Conservation (phyloP, 2,888 invertebrate genomes). For the Netelia inedita region DNA sequence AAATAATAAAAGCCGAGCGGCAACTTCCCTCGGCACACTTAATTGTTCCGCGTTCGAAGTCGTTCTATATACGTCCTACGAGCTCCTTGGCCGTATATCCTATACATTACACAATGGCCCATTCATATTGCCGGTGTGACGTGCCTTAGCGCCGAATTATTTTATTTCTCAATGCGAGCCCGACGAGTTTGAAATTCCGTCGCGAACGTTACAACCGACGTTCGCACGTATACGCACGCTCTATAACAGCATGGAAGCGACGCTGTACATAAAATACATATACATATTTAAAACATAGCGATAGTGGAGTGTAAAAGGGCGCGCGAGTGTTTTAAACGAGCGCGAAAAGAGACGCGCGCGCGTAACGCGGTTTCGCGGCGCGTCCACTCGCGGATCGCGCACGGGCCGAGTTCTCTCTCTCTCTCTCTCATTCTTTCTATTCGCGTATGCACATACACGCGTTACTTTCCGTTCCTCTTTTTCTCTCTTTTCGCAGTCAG, state of each 20-base stretch:
- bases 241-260: conserved; percentile 12
- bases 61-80: background rate
- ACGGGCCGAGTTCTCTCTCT: conserved; percentile 50
- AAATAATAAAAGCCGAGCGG: background rate
- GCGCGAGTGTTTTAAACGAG: conserved; percentile 58
- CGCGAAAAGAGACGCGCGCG: conserved; percentile 62
- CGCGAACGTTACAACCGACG: conserved; percentile 29
- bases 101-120: conserved; percentile 24
- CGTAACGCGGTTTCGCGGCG: conserved; percentile 58
- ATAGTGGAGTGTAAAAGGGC: conserved; percentile 55
- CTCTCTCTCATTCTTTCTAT: conserved; percentile 23
- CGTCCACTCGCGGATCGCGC: conserved; percentile 57
- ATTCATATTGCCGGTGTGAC: conserved; percentile 45
- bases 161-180: conserved; percentile 43
- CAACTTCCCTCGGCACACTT: conserved; percentile 1
- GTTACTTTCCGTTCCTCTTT: conserved; percentile 31
- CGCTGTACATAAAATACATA: conserved; percentile 17
- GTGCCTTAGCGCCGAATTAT: conserved; percentile 58
- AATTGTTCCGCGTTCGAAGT: conserved; percentile 26
- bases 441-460: conserved; percentile 10
- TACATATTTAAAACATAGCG: conserved; percentile 5
- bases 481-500: conserved; percentile 36
- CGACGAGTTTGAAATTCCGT: conserved; percentile 61
- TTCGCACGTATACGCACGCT: background rate
- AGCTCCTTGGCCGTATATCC: background rate